These are phyloP conservation scores for Propithecus deckenii DNA, from an alignment of 2,797 vertebrate species.

Conservation along the genomic window DNA sequence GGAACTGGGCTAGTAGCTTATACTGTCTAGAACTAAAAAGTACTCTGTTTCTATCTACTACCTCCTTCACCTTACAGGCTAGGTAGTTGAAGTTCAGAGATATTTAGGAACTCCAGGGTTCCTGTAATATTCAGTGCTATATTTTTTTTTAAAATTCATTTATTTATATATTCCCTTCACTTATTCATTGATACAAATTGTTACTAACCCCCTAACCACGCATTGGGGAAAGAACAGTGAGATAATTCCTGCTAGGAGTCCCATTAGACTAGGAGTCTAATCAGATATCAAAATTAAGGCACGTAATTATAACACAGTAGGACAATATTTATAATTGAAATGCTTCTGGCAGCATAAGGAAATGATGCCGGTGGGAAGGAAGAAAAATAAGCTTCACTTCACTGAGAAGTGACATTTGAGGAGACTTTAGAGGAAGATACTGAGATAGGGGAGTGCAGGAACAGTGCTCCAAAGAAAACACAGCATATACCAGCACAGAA, in stretches of 20 bases:
- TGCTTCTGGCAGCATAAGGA: not conserved
- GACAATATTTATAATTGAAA: not conserved
- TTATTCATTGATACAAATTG: not conserved
- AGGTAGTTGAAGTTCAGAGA: not conserved
- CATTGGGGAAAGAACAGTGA: not conserved
- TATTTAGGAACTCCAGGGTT: not conserved
- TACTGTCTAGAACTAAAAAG: not conserved
- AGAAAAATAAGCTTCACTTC: not conserved
- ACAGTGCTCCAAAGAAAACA: not conserved
- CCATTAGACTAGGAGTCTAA: not conserved
- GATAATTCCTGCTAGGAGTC: not conserved
- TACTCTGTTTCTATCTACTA: too few species aligned
- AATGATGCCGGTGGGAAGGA: not conserved
- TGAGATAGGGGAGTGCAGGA: not conserved
- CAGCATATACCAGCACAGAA: not conserved
- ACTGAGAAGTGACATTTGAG: not conserved
- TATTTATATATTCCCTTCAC: not conserved
- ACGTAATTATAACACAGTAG: not conserved
- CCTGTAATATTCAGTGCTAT: not conserved
- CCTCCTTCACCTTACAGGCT: not conserved
- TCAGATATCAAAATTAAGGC: not conserved
- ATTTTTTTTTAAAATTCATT: not conserved
- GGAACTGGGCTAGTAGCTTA: not conserved
- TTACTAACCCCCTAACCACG: not conserved
- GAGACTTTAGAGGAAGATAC: not conserved